A percentile compares a stretch with the other conserved stretches of the same genome.
Conservation (phyloP, 2,888 invertebrate genomes). For the Andrena praecox region DNA sequence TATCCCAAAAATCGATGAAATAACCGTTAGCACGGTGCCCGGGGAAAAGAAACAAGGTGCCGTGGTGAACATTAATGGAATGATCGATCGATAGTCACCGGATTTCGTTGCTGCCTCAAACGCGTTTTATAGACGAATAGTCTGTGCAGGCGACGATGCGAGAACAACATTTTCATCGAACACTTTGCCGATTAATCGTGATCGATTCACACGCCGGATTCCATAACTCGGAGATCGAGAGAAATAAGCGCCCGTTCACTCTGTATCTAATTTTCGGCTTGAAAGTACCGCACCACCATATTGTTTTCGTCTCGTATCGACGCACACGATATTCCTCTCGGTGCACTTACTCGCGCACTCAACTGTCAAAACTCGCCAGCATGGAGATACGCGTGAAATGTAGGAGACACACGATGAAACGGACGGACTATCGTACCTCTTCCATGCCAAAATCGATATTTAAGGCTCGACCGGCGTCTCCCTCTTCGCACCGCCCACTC, state of each 20-base stretch:
- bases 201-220: constrained; percentile 28
- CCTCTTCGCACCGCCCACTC: constrained; percentile 72
- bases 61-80: constrained; percentile 44
- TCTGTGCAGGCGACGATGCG: constrained; percentile 59
- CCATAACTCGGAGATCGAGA: constrained; percentile 22
- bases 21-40: constrained; percentile 13
- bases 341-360: constrained; percentile 30
- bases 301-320: constrained; percentile 51
- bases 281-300: constrained; percentile 56
- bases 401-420: constrained; percentile 62
- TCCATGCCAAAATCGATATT: constrained; percentile 82
- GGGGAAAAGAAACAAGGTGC: constrained; percentile 35
- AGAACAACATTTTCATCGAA: constrained; percentile 56
- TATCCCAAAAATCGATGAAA: constrained; percentile 13
- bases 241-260: constrained; percentile 14
- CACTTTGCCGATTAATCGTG: constrained; percentile 14
- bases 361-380: constrained; percentile 63
- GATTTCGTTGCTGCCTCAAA: constrained; percentile 42
- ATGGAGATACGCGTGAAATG: constrained; percentile 50
- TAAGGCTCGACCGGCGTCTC: constrained; percentile 79
- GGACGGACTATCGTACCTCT: constrained; percentile 68
- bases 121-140: constrained; percentile 52
- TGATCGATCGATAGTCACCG: constrained; percentile 52
- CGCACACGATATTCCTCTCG: constrained; percentile 44
- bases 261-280: constrained; percentile 37